These are phyloP conservation scores for Gadopsis marmoratus DNA, from an alignment of 2,797 vertebrate species.

Conservation along the genomic window DNA sequence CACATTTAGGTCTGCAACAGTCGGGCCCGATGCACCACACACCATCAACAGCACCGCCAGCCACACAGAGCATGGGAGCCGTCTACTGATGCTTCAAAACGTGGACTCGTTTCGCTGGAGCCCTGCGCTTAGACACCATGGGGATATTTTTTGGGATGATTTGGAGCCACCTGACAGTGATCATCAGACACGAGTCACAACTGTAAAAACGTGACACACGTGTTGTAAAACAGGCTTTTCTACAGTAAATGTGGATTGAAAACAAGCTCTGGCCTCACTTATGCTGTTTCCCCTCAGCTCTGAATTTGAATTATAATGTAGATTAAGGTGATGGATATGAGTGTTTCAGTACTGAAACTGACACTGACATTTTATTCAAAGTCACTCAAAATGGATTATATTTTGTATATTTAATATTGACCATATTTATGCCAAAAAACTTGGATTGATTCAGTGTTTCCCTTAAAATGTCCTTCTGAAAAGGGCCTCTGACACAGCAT, in stretches of 20 bases:
- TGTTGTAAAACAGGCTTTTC: slow-evolving; percentile 36
- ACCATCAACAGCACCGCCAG: slow-evolving; percentile 81
- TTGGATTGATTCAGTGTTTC: slow-evolving; percentile 11
- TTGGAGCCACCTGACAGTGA: slow-evolving; percentile 11
- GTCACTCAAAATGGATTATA: slow-evolving; percentile 32
- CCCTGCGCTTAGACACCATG: neutral
- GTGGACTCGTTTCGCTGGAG: neutral
- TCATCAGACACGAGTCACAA: slow-evolving; percentile 19
- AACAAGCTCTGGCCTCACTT: slow-evolving; percentile 17
- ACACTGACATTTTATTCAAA: slow-evolving; percentile 24
- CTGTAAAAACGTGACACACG: slow-evolving; percentile 30
- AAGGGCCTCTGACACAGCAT: neutral
- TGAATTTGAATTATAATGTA: neutral
- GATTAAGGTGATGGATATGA: neutral
- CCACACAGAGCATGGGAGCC: slow-evolving; percentile 85
- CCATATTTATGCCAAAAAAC: slow-evolving; percentile 57
- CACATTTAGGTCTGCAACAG: slow-evolving; percentile 84
- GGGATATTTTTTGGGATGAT: neutral
- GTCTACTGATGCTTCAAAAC: slow-evolving; percentile 86
- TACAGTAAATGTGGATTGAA: slow-evolving; percentile 12
- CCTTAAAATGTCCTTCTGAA: neutral
- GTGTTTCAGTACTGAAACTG: slow-evolving; percentile 11
- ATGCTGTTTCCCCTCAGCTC: neutral
- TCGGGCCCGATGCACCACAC: slow-evolving; percentile 85
- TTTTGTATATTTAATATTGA: slow-evolving; percentile 57